A percentile compares a stretch with the other conserved stretches of the same genome.
phyloP scores from a whole-genome alignment of 2,888 invertebrate genomes.

The Caenorhabditis parvicauda region DNA sequence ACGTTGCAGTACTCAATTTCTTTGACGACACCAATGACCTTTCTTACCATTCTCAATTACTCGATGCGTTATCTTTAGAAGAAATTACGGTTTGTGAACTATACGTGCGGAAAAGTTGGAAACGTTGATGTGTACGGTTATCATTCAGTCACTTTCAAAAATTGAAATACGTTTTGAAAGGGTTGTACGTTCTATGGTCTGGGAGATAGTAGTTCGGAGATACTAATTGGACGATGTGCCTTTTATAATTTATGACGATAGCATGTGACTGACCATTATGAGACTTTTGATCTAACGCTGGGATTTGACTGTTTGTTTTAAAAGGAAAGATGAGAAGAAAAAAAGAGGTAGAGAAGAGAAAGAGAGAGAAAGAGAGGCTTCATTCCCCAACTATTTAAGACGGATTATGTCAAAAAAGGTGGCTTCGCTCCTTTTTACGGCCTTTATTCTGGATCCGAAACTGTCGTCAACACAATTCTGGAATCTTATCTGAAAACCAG shows the following conservation, averaged over 20 bases:
- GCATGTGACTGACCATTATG: no score
- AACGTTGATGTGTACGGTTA: no score
- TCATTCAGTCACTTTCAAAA: not conserved
- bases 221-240: no score
- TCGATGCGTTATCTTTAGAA: slow-evolving; percentile 15
- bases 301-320: no score
- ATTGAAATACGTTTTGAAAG: not conserved
- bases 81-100: slow-evolving; percentile 19
- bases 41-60: slow-evolving; percentile 22
- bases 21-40: slow-evolving; percentile 17
- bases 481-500: slow-evolving; percentile 19
- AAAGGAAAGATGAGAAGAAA: not conserved
- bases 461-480: slow-evolving; percentile 11
- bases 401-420: slow-evolving; percentile 23
- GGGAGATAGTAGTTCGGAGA: no score
- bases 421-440: slow-evolving; percentile 15
- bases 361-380: no score
- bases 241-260: no score
- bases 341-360: no score
- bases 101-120: no score
- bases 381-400: no score
- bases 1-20: slow-evolving; percentile 26
- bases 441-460: slow-evolving; percentile 16
- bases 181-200: no score
- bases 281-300: no score